These are phyloP conservation scores for Hiodon alosoides DNA, from an alignment of 2,113 vertebrate genomes.

Conservation along the genomic window DNA sequence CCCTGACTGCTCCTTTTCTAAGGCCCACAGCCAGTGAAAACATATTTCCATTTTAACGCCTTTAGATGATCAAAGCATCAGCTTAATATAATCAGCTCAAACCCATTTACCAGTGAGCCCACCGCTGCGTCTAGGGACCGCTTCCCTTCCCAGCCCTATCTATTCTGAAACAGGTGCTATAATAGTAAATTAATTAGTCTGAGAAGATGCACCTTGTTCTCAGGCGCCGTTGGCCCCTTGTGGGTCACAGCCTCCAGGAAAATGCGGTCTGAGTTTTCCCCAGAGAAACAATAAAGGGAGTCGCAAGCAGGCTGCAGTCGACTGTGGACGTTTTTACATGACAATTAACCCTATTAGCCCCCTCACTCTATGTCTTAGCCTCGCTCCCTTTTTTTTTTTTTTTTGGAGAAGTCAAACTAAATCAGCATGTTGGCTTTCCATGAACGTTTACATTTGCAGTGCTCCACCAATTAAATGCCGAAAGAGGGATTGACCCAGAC, in stretches of 20 bases:
- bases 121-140: slow-evolving; percentile 76
- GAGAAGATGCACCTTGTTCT: slow-evolving; percentile 95
- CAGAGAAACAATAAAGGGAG: slow-evolving; percentile 79
- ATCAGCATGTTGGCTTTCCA: slow-evolving; percentile 64
- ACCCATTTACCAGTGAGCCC: slow-evolving; percentile 86
- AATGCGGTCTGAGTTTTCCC: slow-evolving; percentile 95
- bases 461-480: slow-evolving; percentile 23
- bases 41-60: slow-evolving; percentile 97
- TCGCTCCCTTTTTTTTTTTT: slow-evolving; percentile 32
- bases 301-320: slow-evolving; percentile 65
- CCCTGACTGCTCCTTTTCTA: slow-evolving; percentile 51
- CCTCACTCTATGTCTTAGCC: slow-evolving; percentile 62
- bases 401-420: slow-evolving; percentile 53
- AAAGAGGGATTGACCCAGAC: slow-evolving; percentile 22
- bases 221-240: slow-evolving; percentile 78
- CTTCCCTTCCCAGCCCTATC: slow-evolving; percentile 81
- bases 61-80: slow-evolving; percentile 96
- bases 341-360: slow-evolving; percentile 99
- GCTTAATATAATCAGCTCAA: slow-evolving; percentile 99
- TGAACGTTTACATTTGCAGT: slow-evolving; percentile 48
- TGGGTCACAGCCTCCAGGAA: slow-evolving; percentile 85
- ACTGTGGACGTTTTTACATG: slow-evolving; percentile 84
- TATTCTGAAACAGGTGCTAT: slow-evolving; percentile 99
- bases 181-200: slow-evolving; percentile 99
- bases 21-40: slow-evolving; percentile 78